phyloP scores from a whole-genome alignment of 2,113 vertebrate species.

The Bubo scandiacus region DNA sequence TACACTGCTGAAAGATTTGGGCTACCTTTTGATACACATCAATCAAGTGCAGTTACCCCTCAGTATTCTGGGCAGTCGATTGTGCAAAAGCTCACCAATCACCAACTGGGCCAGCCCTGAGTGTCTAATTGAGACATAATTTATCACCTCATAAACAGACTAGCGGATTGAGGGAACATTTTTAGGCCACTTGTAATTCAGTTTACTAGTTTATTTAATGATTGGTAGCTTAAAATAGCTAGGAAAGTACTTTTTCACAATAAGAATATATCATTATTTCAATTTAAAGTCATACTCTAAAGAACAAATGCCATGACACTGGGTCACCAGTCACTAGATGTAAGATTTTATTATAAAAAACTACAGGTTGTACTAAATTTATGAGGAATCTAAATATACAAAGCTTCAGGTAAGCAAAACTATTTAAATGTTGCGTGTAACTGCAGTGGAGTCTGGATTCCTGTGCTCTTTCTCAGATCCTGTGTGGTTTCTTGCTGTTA shows the following conservation, averaged over 20 bases:
- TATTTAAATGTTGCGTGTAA: neutral
- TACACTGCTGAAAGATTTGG: neutral
- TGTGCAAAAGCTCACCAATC: neutral
- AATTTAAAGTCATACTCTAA: neutral
- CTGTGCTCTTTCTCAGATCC: neutral
- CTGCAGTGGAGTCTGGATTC: neutral
- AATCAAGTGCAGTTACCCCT: neutral
- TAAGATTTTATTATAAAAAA: neutral
- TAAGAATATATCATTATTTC: neutral
- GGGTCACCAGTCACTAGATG: neutral
- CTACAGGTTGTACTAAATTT: neutral
- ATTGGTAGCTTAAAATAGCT: neutral
- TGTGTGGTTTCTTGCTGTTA: neutral
- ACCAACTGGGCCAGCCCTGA: neutral
- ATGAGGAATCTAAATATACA: neutral
- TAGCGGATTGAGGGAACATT: neutral
- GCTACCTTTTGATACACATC: neutral
- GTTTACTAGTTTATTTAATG: neutral
- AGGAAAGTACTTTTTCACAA: neutral
- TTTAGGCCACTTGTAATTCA: neutral
- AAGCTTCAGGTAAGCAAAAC: neutral
- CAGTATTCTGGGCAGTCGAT: rapidly evolving
- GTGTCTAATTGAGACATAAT: neutral
- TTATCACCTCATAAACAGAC: neutral
- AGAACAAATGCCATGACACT: rapidly evolving